Percentiles rank a stretch among this genome's conserved stretches.
Evolutionary conservation across 2,888 invertebrate genomes (phyloP).

Genomic region (Oeneis ivallda): DNA sequence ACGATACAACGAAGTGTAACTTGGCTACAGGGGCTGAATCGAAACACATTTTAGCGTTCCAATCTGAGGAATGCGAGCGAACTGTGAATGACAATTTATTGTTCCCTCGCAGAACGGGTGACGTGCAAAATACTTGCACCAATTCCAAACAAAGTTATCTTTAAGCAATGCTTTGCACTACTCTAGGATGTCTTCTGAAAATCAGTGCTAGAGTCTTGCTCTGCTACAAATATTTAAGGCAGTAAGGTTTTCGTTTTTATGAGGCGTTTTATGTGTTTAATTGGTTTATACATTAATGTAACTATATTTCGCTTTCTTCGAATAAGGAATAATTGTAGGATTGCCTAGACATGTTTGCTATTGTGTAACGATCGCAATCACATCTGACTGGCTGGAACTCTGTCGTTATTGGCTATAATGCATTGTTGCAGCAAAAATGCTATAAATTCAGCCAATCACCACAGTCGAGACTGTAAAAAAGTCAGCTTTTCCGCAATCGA

Average conservation of each 20-base stretch:
- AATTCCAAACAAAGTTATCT: constrained; percentile 37
- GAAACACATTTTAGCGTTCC: constrained; percentile 38
- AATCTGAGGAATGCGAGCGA: constrained; percentile 29
- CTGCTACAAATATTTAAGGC: neutral
- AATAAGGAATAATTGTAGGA: neutral
- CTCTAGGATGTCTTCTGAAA: neutral
- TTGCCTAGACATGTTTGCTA: too few relatives aligned
- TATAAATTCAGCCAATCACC: too few relatives aligned
- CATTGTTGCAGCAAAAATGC: too few relatives aligned
- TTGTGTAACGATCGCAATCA: too few relatives aligned
- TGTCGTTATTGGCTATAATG: too few relatives aligned
- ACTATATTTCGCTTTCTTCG: neutral
- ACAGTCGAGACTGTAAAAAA: too few relatives aligned
- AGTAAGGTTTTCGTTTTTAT: neutral
- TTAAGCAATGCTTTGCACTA: neutral
- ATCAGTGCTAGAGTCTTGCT: neutral
- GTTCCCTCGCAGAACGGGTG: constrained; percentile 20
- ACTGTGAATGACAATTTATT: constrained; percentile 26
- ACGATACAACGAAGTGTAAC: too few relatives aligned
- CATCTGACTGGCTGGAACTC: too few relatives aligned
- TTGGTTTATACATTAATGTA: neutral
- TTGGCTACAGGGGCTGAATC: too few relatives aligned
- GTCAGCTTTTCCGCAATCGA: too few relatives aligned
- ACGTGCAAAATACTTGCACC: constrained; percentile 15
- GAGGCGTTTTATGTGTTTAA: neutral